Conservation (phyloP, 2,797 vertebrate species). For the Neomorphus geoffroyi region DNA sequence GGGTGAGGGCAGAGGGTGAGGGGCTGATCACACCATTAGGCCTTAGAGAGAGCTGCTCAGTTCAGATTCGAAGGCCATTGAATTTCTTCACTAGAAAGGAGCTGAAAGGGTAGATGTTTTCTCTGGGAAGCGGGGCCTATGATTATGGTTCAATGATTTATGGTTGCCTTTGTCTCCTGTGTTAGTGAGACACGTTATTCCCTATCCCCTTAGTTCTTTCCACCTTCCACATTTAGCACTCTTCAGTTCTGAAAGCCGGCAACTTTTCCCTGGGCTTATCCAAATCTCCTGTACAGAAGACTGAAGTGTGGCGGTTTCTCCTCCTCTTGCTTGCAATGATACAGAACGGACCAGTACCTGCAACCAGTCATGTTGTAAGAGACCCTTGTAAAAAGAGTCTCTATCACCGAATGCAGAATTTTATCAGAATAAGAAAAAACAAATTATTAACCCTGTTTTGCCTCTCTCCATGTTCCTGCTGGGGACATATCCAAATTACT, state of each 20-base stretch:
- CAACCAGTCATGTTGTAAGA: not conserved
- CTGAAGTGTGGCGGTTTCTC: not conserved
- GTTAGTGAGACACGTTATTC: not conserved
- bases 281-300: not conserved
- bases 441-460: not conserved
- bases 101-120: not conserved
- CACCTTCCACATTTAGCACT: not conserved
- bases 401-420: not conserved
- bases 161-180: not conserved
- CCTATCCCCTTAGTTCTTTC: not conserved
- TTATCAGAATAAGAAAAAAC: not conserved
- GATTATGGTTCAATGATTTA: not conserved
- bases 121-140: not conserved
- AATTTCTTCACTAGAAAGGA: not conserved
- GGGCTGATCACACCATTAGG: not conserved
- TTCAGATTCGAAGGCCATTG: accelerated
- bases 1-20: not conserved
- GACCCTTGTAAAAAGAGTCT: not conserved
- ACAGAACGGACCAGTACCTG: not conserved
- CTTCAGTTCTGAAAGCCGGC: not conserved
- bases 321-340: not conserved
- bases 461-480: not conserved
- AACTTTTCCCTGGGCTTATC: not conserved
- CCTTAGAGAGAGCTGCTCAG: accelerated
- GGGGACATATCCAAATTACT: not conserved